Conservation (phyloP, 2,113 vertebrate species). For the Stegostoma tigrinum region DNA sequence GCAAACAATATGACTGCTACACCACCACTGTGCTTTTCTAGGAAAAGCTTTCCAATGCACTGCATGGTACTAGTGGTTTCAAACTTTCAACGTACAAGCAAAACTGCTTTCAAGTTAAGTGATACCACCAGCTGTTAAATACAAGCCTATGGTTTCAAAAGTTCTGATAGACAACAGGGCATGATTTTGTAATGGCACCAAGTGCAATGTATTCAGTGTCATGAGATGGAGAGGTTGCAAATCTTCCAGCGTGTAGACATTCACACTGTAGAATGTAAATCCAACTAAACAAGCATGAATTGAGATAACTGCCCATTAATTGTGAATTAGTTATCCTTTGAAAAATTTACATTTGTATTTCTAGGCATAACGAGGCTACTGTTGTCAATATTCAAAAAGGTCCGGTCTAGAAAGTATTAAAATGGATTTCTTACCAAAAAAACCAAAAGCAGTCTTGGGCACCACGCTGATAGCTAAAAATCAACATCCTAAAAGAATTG, state of each 20-base stretch:
- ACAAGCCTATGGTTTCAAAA: not conserved
- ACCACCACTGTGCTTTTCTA: not conserved
- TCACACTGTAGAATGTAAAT: not conserved
- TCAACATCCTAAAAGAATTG: no score
- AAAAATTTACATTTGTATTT: not conserved
- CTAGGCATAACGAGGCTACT: not conserved
- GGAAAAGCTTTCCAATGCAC: not conserved
- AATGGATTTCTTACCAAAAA: no score
- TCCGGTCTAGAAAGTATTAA: not conserved
- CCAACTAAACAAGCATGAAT: not conserved
- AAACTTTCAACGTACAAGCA: not conserved
- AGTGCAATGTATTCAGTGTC: not conserved
- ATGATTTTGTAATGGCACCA: not conserved
- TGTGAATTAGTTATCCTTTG: not conserved
- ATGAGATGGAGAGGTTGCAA: not conserved
- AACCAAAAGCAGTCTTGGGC: no score
- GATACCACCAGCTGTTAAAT: not conserved
- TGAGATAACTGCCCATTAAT: not conserved
- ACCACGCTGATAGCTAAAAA: no score
- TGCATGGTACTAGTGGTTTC: not conserved
- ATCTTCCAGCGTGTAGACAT: not conserved
- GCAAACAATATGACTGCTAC: not conserved
- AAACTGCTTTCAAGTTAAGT: not conserved
- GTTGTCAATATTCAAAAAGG: not conserved
- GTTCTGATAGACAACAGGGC: not conserved